Conservation (phyloP, 2,888 invertebrate species). For the Brachyptera risi region DNA sequence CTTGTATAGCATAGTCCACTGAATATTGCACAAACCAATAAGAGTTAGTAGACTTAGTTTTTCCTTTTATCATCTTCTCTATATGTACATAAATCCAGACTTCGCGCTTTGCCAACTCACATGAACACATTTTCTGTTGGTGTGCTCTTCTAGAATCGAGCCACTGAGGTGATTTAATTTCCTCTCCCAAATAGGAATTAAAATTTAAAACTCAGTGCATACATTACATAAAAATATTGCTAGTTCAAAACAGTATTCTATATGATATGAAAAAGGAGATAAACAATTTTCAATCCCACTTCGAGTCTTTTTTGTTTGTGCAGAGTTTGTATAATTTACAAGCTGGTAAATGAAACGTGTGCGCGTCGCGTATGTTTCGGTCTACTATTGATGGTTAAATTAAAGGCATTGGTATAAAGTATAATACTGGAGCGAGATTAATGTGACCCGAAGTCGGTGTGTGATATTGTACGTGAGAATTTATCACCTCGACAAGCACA, state of each 20-base stretch:
- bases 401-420: slow-evolving; percentile 15
- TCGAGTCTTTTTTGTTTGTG: background rate
- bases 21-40: slow-evolving; percentile 17
- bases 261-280: slow-evolving; percentile 4
- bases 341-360: background rate
- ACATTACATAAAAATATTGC: background rate
- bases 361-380: background rate
- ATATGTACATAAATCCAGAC: background rate
- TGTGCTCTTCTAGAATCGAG: background rate
- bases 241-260: too few relatives aligned
- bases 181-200: background rate
- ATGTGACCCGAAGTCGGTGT: slow-evolving; percentile 26
- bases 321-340: slow-evolving; percentile 4
- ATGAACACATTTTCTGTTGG: too few relatives aligned
- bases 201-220: slow-evolving; percentile 2
- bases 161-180: background rate
- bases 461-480: slow-evolving; percentile 25
- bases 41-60: background rate
- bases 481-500: slow-evolving; percentile 24
- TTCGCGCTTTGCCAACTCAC: too few relatives aligned
- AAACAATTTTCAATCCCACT: slow-evolving; percentile 4
- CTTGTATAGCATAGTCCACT: background rate
- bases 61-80: background rate
- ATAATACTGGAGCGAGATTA: slow-evolving; percentile 13
- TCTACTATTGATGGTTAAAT: slow-evolving; percentile 30